A percentile compares a stretch with the other conserved stretches of the same genome.
Conservation (phyloP, 2,797 vertebrate genomes). For the Benthosema pterotum region DNA sequence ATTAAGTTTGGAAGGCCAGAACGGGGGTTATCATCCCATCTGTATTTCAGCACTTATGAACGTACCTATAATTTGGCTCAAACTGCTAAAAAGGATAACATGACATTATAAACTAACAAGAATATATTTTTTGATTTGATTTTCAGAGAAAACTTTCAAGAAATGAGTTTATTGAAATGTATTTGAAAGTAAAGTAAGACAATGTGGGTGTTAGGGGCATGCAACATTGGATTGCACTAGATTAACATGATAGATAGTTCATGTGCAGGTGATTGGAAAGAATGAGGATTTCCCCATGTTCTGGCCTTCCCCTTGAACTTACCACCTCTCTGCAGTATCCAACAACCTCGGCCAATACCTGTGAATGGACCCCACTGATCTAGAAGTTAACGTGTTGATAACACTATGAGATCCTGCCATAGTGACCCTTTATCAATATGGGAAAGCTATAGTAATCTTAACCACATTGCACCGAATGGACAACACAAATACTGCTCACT, state of each 20-base stretch:
- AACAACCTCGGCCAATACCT: constrained; percentile 69
- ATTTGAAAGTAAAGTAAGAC: too few relatives aligned
- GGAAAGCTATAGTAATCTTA: constrained; percentile 13
- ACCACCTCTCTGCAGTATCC: constrained; percentile 79
- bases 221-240: constrained; percentile 3
- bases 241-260: constrained; percentile 20
- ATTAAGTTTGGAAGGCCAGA: constrained; percentile 68
- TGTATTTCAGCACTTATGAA: constrained; percentile 35
- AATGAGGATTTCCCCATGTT: constrained; percentile 64
- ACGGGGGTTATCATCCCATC: constrained; percentile 49
- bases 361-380: constrained; percentile 71
- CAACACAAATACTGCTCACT: too few relatives aligned
- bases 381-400: constrained; percentile 53
- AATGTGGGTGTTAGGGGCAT: too few relatives aligned
- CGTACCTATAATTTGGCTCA: neutral
- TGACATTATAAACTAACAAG: neutral
- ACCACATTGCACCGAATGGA: constrained; percentile 6
- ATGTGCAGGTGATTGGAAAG: constrained; percentile 38
- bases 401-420: constrained; percentile 41
- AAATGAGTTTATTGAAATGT: neutral
- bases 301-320: constrained; percentile 79
- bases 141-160: too few relatives aligned
- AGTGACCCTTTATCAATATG: constrained; percentile 10
- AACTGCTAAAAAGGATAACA: neutral
- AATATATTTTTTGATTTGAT: too few relatives aligned